Evolutionary conservation across 1,140 invertebrate species (phyloP), one percentile per base, ranked within the genome.

Genomic region (Drosophila ambigua): DNA sequence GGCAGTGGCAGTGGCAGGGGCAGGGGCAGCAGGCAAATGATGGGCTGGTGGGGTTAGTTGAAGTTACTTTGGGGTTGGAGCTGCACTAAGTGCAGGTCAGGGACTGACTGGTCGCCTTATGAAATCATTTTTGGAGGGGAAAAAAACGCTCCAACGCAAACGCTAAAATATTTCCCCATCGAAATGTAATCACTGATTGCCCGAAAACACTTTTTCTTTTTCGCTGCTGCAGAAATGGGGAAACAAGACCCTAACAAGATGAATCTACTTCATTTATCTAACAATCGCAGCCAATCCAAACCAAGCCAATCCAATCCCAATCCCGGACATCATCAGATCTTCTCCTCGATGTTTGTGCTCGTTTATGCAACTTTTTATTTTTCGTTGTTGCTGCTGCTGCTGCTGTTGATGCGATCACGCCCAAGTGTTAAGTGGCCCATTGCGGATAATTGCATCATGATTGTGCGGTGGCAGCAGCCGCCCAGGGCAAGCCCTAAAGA

Each of bases 371-470:
- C 41, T 53, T 31, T 31, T 26, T 43, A n/a, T 44, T 43, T 62
- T 63, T 43, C 11, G 4, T 4, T 13, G 11, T 39, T 35, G 31
- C 0, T 35, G 31, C 9, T 35, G 31, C 4, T 35, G 35, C 4
- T 35, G 9, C 2, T 39, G 35, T 51, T 51, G 48, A 67, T 59
- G 49, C 54, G 63, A 53, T 66, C 54, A 60, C 62, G 54, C 62
- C 62, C 69, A 66, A 62, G 73, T 76, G 73, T 49, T 76, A 76
- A 76, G 64, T 76, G 73, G 55, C 73, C 73, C 73, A 76, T 76
- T 76, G 73, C 46, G 44, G 72, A 50, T 68, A 76, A 76, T 76
- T 76, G 73, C 72, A 76, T 76, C 74, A 76, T 76, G 55, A 39
- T 39, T 39, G 35, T 39, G 48, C 9, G 11, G 48, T 13, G 11